A percentile compares a stretch with the other conserved stretches of the same genome.
Evolutionary conservation across 2,888 invertebrate species (phyloP).

Genomic region (Eucera pruinosa): DNA sequence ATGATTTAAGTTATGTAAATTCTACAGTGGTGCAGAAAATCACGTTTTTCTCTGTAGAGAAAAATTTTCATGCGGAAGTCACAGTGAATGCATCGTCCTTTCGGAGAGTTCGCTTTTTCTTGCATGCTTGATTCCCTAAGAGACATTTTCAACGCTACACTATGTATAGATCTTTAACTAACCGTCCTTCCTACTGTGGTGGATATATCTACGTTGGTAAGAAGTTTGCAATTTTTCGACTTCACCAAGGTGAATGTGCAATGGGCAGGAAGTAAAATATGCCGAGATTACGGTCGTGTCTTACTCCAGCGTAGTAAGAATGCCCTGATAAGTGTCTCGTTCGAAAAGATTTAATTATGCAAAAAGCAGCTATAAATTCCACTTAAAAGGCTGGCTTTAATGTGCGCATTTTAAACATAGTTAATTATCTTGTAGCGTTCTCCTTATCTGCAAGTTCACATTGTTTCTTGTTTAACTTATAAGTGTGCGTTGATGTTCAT

Average conservation of each 20-base stretch:
- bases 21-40: background rate
- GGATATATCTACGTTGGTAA: background rate
- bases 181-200: background rate
- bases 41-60: background rate
- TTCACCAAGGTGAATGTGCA: slow-evolving; percentile 4
- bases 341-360: slow-evolving; percentile 27
- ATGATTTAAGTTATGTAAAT: too few relatives aligned
- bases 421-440: background rate
- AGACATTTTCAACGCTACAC: slow-evolving; percentile 12
- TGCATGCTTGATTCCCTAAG: slow-evolving; percentile 7
- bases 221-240: slow-evolving; percentile 22
- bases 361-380: slow-evolving; percentile 10
- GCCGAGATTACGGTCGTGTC: slow-evolving; percentile 2
- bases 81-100: slow-evolving; percentile 9
- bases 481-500: background rate
- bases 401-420: background rate
- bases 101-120: background rate
- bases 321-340: slow-evolving; percentile 21
- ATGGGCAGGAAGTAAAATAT: slow-evolving; percentile 31
- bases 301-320: background rate
- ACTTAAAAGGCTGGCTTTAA: slow-evolving; percentile 3
- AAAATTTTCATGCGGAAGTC: slow-evolving; percentile 6
- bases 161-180: slow-evolving; percentile 31
- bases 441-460: background rate
- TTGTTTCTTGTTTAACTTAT: background rate